A percentile compares a stretch with the other conserved stretches of the same genome.
Evolutionary conservation across 2,888 invertebrate genomes (phyloP).

Genomic region (Tipula confusa): DNA sequence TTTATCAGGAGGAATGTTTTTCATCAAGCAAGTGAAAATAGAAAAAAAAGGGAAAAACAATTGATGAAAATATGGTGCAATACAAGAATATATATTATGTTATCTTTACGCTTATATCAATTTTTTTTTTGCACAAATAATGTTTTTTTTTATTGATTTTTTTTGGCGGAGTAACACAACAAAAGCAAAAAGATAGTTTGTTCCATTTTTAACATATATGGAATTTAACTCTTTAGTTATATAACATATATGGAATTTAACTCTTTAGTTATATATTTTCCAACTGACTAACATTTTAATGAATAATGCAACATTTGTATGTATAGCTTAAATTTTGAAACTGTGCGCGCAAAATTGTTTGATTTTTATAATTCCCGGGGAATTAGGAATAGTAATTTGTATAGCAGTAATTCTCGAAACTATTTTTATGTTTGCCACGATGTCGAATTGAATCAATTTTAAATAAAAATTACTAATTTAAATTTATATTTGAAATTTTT

Average conservation of each 20-base stretch:
- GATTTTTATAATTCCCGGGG: too few relatives aligned
- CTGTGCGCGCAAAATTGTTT: background rate
- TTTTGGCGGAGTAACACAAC: background rate
- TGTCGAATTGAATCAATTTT: too few relatives aligned
- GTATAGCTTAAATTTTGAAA: background rate
- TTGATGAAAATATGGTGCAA: background rate
- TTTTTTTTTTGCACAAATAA: background rate
- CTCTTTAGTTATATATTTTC: background rate
- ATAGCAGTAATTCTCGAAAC: too few relatives aligned
- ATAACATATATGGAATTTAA: background rate
- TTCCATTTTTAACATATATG: background rate
- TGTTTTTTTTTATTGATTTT: background rate
- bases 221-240: background rate
- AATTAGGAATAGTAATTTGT: too few relatives aligned
- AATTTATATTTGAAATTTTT: too few relatives aligned
- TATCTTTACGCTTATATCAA: background rate
- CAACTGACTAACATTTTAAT: too few relatives aligned
- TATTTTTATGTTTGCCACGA: too few relatives aligned
- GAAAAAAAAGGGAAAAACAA: background rate
- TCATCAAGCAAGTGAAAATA: background rate
- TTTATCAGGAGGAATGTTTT: slow-evolving; percentile 3
- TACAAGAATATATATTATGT: background rate
- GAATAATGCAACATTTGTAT: background rate
- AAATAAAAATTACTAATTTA: too few relatives aligned
- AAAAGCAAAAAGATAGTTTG: too few relatives aligned